Evolutionary conservation across 2,888 invertebrate genomes (phyloP), one percentile per base, ranked within the genome.

Genomic region (Eucera pruinosa): DNA sequence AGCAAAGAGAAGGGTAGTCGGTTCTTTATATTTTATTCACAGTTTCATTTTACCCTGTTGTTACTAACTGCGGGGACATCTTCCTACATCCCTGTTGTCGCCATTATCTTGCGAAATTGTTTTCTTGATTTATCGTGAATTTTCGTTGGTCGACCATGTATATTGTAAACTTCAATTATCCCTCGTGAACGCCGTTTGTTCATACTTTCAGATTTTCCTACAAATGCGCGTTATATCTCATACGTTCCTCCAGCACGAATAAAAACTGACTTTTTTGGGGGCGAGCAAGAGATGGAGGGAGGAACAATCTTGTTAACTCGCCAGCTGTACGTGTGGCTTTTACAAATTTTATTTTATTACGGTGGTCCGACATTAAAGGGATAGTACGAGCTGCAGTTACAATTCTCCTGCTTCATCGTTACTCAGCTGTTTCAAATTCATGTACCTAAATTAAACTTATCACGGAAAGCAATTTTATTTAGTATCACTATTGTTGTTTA

Each of bases 11-110:
- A 43, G 57, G 65, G 62, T 30, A 78, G 80, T 71, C 81, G n/a
- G 83, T 83, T 80, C 83, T 83, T 86, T 86, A 86, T 89, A 83
- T 85, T 88, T 89, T 89, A 89, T 89, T 89, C 87, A 85, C 80
- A n/a, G 82, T 81, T 84, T 85, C 89, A 86, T 86, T 86, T 85
- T 82, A 66, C 50, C 66, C 58, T 25, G 43, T 58, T 48, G 54
- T 60, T 69, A 62, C 41, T 11, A 62, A 55, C 39, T n/a, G 58
- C 62, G 61, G 36, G 33, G 23, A 27, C 60, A 57, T 54, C 62
- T 54, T 78, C n/a, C 57, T 1, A 43, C 55, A 25, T 18, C 27
- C 30, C 18, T 11, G 13, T 45, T 23, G 30, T 18, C 36, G 62
- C 76, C 62, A 77, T 77, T 68, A 77, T 77, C 33, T 48, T 6